Evolutionary conservation across 1,140 invertebrate species (phyloP), one percentile per base, ranked within the genome.

Genomic region (Physella acuta): DNA sequence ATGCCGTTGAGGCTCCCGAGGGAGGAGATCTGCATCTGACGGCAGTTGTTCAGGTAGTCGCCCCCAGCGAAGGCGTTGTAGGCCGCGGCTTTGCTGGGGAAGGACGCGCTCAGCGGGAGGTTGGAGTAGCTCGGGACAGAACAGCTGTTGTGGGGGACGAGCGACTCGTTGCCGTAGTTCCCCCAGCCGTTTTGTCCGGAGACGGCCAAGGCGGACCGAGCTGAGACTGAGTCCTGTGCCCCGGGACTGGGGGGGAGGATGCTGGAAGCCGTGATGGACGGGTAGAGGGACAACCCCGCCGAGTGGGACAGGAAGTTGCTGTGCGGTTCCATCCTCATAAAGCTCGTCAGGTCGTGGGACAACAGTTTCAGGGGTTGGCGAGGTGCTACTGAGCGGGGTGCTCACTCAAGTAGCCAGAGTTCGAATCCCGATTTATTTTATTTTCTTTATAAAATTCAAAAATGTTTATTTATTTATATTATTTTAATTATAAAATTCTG

Each of bases 41-140:
- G 73, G 73, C 81, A 83, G 71, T 81, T 81, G 61, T 75, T 73
- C 36, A 83, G 65, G 74, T 81, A 81, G 71, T 81, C 80, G 3
- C 77, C 75, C 14, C 73, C 64, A 17, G 71, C 75, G 44, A 72
- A 64, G 16, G 73, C 75, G 58, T 75, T 74, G 65, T 77, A 78
- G 1, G 72, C 64, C 0, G 64, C 68, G 2, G 78, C 76, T 72
- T 80, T 82, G 77, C 81, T 80, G n/a, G 64, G 79, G 73, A 81
- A 81, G 1, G 78, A 80, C 3, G 81, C 76, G 30, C 79, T 78
- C 4, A 83, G 65, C 51, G 78, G 79, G 24, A 80, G 69, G 70
- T 81, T 82, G 24, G 78, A 76, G 71, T 82, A 82, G 5, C 79
- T 79, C n/a, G 79, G 72, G 78, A 83, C 81, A 37, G 79, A 78